Evolutionary conservation across 2,888 invertebrate species (phyloP).

Genomic region (Andrena praecox): DNA sequence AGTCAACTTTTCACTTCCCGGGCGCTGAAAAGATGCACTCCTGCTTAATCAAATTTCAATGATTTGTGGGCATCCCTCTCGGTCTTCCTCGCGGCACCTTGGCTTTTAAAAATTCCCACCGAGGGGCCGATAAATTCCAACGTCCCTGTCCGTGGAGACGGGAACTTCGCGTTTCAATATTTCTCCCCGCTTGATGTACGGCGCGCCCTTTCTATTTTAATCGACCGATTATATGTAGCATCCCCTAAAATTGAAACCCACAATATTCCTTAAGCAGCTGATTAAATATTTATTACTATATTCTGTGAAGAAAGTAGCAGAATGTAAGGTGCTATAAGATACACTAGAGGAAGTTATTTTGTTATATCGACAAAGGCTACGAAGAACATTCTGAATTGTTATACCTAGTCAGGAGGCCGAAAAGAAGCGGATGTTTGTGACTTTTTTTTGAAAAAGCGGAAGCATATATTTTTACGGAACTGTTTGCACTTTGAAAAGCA

Average conservation of each 20-base stretch:
- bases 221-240: no score
- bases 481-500: no score
- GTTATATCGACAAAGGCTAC: no score
- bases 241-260: no score
- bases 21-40: conserved; percentile 65
- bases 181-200: neutral
- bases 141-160: neutral
- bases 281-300: neutral
- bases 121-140: neutral
- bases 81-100: neutral
- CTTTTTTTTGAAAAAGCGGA: no score
- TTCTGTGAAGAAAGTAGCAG: neutral
- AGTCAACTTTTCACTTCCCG: conserved; percentile 70
- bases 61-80: conserved; percentile 48
- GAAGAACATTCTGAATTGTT: no score
- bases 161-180: neutral
- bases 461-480: no score
- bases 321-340: no score
- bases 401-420: no score
- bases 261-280: neutral
- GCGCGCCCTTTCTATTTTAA: no score
- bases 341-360: no score
- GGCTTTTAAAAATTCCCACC: neutral
- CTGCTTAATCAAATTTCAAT: conserved; percentile 70
- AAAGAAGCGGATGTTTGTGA: no score